Conservation (phyloP, 2,888 invertebrate species). For the Ennomos fuscantarius region DNA sequence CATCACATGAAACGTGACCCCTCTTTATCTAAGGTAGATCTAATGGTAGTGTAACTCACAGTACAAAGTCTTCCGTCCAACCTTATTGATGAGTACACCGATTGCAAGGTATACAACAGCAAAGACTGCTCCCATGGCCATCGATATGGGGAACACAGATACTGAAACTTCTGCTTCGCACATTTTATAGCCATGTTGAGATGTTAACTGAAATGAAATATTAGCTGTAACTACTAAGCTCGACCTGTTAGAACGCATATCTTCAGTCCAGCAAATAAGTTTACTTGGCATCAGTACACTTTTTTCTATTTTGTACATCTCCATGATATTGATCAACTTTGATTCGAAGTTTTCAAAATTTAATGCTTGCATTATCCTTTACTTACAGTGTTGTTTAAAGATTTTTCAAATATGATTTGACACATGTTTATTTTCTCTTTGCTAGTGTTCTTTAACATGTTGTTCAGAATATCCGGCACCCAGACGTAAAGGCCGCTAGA, state of each 20-base stretch:
- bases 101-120: slow-evolving; percentile 76
- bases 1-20: too few species aligned
- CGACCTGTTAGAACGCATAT: too few species aligned
- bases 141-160: slow-evolving; percentile 76
- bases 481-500: slow-evolving; percentile 84
- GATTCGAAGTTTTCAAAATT: too few species aligned
- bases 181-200: slow-evolving; percentile 2
- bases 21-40: too few species aligned
- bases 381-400: slow-evolving; percentile 54
- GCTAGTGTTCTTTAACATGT: slow-evolving; percentile 65
- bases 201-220: slow-evolving; percentile 45
- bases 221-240: too few species aligned
- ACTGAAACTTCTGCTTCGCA: slow-evolving; percentile 67
- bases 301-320: too few species aligned
- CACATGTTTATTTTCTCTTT: slow-evolving; percentile 67
- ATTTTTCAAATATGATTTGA: slow-evolving; percentile 73
- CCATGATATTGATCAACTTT: too few species aligned
- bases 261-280: too few species aligned
- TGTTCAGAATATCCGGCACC: slow-evolving; percentile 86
- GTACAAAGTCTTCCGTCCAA: slow-evolving; percentile 72
- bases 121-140: slow-evolving; percentile 77
- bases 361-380: neutral
- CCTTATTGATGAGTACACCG: slow-evolving; percentile 69
- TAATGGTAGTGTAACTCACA: slow-evolving; percentile 54
- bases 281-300: too few species aligned